A percentile compares a stretch with the other conserved stretches of the same genome.
Evolutionary conservation across 2,797 vertebrate genomes (phyloP).

Genomic region (Myripristis jacobus): DNA sequence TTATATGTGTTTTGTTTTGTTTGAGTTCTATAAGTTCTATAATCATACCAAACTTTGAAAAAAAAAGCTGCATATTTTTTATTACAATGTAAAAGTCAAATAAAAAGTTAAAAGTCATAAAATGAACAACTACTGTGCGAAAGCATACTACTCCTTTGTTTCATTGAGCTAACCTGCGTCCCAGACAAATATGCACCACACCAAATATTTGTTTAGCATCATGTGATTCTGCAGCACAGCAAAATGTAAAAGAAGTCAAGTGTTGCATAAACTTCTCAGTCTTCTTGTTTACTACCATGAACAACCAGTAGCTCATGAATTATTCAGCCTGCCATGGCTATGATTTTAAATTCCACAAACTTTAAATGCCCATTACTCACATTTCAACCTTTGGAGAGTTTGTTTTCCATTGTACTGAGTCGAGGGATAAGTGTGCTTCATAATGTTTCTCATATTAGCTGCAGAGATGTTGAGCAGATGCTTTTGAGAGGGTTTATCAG

Average conservation of each 20-base stretch:
- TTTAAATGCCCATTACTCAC: conserved; percentile 62
- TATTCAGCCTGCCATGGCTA: conserved; percentile 63
- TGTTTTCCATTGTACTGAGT: conserved; percentile 39
- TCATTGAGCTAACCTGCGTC: background rate
- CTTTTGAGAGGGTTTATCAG: background rate
- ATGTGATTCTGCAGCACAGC: conserved; percentile 33
- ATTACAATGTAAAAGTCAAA: background rate
- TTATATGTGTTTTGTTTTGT: background rate
- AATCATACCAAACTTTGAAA: no score
- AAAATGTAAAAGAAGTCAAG: conserved; percentile 30
- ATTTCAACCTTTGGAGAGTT: conserved; percentile 50
- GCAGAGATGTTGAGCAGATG: conserved; percentile 5
- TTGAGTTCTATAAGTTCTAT: background rate
- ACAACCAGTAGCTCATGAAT: conserved; percentile 48
- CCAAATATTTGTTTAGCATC: conserved; percentile 24
- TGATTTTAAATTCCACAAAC: conserved; percentile 43
- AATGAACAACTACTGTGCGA: no score
- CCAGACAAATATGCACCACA: conserved; percentile 1
- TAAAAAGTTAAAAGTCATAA: no score
- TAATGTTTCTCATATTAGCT: conserved; percentile 25
- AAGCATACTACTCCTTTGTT: no score
- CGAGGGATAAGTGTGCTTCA: conserved; percentile 27
- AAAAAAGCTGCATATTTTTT: background rate
- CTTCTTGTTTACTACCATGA: conserved; percentile 52
- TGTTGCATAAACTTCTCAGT: conserved; percentile 31